Evolutionary conservation across 2,797 vertebrate genomes (phyloP).

Genomic region (Psittacula derbiana): DNA sequence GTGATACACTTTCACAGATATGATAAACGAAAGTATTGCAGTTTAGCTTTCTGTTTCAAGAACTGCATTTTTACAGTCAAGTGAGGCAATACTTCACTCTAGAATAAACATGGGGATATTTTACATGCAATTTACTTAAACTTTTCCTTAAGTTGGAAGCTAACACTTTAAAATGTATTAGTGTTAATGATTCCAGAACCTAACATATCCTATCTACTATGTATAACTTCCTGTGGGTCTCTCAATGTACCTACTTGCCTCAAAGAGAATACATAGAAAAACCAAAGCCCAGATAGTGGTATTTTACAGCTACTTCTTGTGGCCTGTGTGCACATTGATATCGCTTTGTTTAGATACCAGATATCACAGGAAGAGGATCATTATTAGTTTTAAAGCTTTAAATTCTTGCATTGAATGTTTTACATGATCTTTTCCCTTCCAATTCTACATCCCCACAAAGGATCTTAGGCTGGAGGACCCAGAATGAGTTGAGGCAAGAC

Average conservation of each 20-base stretch:
- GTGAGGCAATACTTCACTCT: conserved; percentile 6
- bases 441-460: not conserved
- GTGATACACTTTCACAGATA: not conserved
- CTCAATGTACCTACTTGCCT: not conserved
- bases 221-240: not conserved
- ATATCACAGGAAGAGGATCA: not conserved
- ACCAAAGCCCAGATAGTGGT: not conserved
- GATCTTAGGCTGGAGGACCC: not conserved
- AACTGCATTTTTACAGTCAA: conserved; percentile 26
- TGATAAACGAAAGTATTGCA: not conserved
- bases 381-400: not conserved
- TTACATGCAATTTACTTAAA: not conserved
- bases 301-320: not conserved
- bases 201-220: not conserved
- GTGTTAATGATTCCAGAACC: not conserved
- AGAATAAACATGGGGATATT: not conserved
- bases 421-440: not conserved
- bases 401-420: not conserved
- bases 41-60: not conserved
- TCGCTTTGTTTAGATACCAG: not conserved
- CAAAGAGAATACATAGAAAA: not conserved
- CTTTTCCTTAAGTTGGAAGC: not conserved
- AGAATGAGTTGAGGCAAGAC: not conserved
- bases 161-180: not conserved
- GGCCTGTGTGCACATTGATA: not conserved